Conservation (phyloP, 2,113 vertebrate genomes). For the Eurystomus gularis region DNA sequence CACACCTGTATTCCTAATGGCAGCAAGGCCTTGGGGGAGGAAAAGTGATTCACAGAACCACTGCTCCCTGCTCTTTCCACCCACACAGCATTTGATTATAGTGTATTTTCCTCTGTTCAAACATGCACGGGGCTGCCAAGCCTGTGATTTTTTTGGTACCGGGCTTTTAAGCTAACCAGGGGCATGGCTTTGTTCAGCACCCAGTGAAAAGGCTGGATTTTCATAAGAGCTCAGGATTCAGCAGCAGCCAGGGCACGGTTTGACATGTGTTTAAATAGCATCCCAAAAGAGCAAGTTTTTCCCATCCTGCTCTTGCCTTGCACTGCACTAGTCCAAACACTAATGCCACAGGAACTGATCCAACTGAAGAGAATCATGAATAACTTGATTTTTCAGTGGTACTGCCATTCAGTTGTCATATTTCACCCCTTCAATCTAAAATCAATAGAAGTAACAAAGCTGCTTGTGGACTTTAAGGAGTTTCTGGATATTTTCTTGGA, state of each 20-base stretch:
- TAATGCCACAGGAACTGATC: background rate
- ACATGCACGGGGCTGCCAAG: background rate
- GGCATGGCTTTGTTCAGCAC: constrained; percentile 5
- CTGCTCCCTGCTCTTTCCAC: constrained; percentile 34
- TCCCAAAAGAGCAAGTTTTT: background rate
- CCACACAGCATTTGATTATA: background rate
- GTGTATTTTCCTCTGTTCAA: background rate
- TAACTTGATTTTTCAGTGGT: background rate
- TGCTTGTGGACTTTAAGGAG: background rate
- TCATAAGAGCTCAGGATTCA: background rate
- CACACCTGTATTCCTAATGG: constrained; percentile 27
- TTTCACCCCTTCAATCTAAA: constrained; percentile 26
- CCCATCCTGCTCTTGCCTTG: background rate
- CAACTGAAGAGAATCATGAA: background rate
- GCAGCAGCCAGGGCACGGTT: background rate
- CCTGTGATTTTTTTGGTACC: background rate
- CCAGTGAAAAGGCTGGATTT: background rate
- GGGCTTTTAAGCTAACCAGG: background rate
- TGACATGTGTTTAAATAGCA: background rate
- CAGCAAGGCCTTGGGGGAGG: constrained; percentile 21
- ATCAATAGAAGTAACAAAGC: background rate
- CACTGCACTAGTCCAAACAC: background rate
- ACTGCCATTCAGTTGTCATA: background rate
- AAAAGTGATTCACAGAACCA: background rate
- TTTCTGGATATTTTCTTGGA: background rate